Evolutionary conservation across 2,888 invertebrate genomes (phyloP), one percentile per base, ranked within the genome.

Genomic region (Diarsia mendica): DNA sequence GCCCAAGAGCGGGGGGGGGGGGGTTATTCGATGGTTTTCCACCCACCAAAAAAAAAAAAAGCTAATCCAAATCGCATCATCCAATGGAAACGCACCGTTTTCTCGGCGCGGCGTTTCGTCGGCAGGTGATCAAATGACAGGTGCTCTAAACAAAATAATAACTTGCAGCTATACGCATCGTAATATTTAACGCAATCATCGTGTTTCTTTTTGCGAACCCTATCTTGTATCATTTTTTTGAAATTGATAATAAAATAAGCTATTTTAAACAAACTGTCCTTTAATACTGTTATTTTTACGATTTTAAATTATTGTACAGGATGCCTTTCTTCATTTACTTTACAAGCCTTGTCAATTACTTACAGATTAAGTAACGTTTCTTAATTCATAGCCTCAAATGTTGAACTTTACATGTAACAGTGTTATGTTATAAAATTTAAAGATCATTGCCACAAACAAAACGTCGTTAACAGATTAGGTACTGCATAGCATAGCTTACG

Each of bases 121-220:
- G 92, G 92, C 95, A 95, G 95, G 95, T 95, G 95, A 94, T 92
- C 90, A 89, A 85, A 74, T 83, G 92, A 93, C 95, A 95, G 95
- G 94, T 95, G 95, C 85, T 85, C 88, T 90, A 90, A 89, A 89
- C 90, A 89, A 91, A 93, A 93, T 92, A 91, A 93, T 91, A 90
- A 91, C 88, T 88, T 90, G 90, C 89, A 87, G 88, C 89, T 89
- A 87, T 48, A 87, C 85, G 84, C 88, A 85, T 85, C 76, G 80
- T 78, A 81, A 85, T 89, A 88, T 77, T 83, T 84, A 87, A 85
- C 78, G 73, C 79, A 86, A 85, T 85, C 77, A 75, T 79, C 77
- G 67, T 81, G 67, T 15, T 84, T 82, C 82, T 51, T 79, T 83
- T 85, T 86, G 78, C 82, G 75, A 72, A 72, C 39, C 51, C 66